These are phyloP conservation scores for Hylaeus anthracinus DNA, from an alignment of 1,140 invertebrate genomes.

Conservation along the genomic window DNA sequence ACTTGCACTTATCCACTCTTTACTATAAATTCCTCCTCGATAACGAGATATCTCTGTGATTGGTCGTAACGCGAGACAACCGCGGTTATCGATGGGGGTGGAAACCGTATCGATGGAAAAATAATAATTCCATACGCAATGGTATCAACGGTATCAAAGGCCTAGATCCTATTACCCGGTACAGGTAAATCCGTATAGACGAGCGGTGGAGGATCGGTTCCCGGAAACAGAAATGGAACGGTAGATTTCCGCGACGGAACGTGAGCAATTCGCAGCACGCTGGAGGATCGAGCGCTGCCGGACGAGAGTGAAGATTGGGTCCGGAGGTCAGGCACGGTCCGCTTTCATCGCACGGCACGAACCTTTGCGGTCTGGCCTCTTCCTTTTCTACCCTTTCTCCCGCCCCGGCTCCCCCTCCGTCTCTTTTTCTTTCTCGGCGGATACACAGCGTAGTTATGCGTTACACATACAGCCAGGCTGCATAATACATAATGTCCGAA, in stretches of 20 bases:
- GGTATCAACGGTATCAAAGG: too few species aligned
- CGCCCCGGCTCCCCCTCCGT: neutral
- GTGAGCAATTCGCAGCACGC: conserved; percentile 21
- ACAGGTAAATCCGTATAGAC: too few species aligned
- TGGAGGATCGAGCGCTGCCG: conserved; percentile 15
- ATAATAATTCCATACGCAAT: too few species aligned
- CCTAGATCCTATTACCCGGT: too few species aligned
- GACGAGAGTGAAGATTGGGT: conserved; percentile 69
- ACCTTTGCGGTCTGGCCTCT: conserved; percentile 47
- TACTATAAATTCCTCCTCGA: too few species aligned
- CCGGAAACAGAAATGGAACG: neutral
- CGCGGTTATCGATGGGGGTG: too few species aligned
- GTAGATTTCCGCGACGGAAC: neutral
- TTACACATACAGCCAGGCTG: conserved; percentile 74
- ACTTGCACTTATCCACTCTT: too few species aligned
- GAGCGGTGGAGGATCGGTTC: neutral
- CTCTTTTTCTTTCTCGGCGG: conserved; percentile 29
- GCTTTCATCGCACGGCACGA: conserved; percentile 63
- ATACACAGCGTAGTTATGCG: conserved; percentile 73
- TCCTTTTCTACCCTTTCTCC: conserved; percentile 12
- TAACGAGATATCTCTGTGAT: too few species aligned
- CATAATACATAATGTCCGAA: conserved; percentile 76
- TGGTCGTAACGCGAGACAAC: too few species aligned
- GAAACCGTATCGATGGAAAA: too few species aligned
- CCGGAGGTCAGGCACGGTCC: conserved; percentile 65